These are phyloP conservation scores for Psilopsiagon aurifrons DNA, from an alignment of 2,113 vertebrate species.

Conservation along the genomic window DNA sequence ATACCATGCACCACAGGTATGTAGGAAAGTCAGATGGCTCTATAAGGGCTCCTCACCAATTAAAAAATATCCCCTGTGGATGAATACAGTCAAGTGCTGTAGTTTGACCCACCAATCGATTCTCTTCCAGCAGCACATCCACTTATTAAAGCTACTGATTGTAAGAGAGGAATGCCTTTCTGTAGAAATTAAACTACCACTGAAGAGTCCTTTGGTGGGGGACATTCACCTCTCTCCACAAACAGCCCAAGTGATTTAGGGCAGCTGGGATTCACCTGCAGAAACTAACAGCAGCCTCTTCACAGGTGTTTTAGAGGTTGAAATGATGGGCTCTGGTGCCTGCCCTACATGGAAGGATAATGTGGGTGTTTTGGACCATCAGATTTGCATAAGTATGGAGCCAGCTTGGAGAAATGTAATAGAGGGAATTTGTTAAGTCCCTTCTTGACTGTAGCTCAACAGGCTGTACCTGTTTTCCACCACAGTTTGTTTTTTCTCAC, in stretches of 20 bases:
- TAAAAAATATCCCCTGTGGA: slow-evolving; percentile 49
- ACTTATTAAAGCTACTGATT: slow-evolving; percentile 8
- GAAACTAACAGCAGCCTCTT: not conserved
- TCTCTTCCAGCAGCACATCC: slow-evolving; percentile 23
- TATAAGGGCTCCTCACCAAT: slow-evolving; percentile 51
- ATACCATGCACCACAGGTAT: not conserved
- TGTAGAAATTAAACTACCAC: slow-evolving; percentile 47
- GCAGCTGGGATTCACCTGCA: slow-evolving; percentile 17
- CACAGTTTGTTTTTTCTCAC: not conserved
- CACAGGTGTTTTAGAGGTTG: not conserved
- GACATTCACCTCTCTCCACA: not conserved
- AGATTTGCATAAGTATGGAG: not conserved
- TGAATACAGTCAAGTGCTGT: not conserved
- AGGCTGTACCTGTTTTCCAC: not conserved
- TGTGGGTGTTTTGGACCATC: not conserved
- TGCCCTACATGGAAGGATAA: not conserved
- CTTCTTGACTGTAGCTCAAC: not conserved
- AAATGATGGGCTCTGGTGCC: not conserved
- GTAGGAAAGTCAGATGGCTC: slow-evolving; percentile 5
- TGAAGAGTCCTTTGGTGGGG: not conserved
- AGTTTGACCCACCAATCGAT: not conserved
- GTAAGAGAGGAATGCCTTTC: slow-evolving; percentile 28
- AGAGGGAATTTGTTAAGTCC: not conserved
- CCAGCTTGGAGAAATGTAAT: not conserved
- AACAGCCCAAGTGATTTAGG: slow-evolving; percentile 14